Base-by-base conservation (phyloP, 2,113 vertebrate genomes). In the Sprattus sprattus region DNA sequence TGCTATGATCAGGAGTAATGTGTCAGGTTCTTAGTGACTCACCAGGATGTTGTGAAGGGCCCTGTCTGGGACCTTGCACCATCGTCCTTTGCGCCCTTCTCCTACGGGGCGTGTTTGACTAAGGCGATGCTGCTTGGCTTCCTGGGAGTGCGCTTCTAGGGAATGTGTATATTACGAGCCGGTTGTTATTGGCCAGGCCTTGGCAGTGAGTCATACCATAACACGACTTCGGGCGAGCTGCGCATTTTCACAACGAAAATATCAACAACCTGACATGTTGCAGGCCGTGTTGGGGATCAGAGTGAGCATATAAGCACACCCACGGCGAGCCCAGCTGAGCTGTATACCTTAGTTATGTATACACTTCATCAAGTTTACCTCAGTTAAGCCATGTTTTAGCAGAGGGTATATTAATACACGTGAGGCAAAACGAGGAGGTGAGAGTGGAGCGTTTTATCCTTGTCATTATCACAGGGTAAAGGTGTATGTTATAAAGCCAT, bases 121-220 rank as follows among this genome's bases (percentile, higher is more conserved):
- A 78, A 32, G 71, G 32, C 13, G 67, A 28, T 52, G 50, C 11
- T 54, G 52, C 18, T 20, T 15, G 52, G 39, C 71, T 78, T 78
- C 71, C 28, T 78, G 71, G 32, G 10, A 78, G 71, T 78, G 25
- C 28, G 11, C 28, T 78, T 78, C 71, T 78, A 0, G 32, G 28
- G 71, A 78, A 78, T 78, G 71, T 78, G 32, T 78, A 39, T 78
- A 78, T 39, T 78, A 78, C 15, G 71, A 28, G 71, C 28, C 15
- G 71, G 28, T 32, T 39, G 71, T 5, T 78, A 13, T 28, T 78
- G 28, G 11, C 71, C 71, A 18, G 64, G 25, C 71, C 32, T 18
- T 1, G 32, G 71, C 25, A 4, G 71, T 32, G 18, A 57, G 71
- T 78, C 71, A 39, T 78, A 18, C 71, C 28, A 78, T 39, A 78